Base-by-base conservation (phyloP, 53 echinoderm and acorn worm species). In the Paracentrotus lividus region DNA sequence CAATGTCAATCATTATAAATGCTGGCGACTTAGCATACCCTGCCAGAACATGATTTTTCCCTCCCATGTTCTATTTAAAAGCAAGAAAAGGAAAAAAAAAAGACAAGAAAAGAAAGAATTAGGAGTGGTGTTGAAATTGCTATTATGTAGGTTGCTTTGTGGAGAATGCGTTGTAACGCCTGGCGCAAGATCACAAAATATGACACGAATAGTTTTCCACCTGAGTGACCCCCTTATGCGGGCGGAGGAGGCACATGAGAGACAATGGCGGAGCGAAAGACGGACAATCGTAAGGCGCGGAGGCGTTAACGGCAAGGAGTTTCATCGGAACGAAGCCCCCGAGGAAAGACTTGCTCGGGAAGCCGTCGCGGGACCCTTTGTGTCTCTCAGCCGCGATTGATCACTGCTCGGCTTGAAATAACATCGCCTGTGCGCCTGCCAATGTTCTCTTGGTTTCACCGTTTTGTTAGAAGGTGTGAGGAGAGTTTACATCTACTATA, bases 301-400 rank as follows among this genome's bases (percentile, higher is more conserved):
- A 86, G 86, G 86, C 86, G 86, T 86, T 53, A 56, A 56, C 56
- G 33, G 8, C 54, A 24, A 36, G 57, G 86, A 86, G 86, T 44
- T 53, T 53, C 56, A 56, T 86, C 56, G 56, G 54, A 86, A 86
- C 55, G 55, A 32, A 34, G 55, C 86, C 86, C 85, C 86, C 40
- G 86, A 86, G 86, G 86, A 86, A 56, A 27, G 56, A 54, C 86
- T 47, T 55, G 86, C 57, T 36, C 86, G 38, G 21, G 86, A 86
- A 86, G 86, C 86, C 86, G 56, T 56, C 54, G 86, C 86, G 86
- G 86, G 86, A 56, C 56, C 86, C 86, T 86, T 86, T 86, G 86
- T 86, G 86, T 32, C 86, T 55, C 86, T 86, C 86, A 56, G 86
- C 86, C 54, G 53, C 86, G 33, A 54, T 86, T 86, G 86, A 86